Conservation (phyloP, 2,113 vertebrate genomes). For the Onychostoma macrolepis region DNA sequence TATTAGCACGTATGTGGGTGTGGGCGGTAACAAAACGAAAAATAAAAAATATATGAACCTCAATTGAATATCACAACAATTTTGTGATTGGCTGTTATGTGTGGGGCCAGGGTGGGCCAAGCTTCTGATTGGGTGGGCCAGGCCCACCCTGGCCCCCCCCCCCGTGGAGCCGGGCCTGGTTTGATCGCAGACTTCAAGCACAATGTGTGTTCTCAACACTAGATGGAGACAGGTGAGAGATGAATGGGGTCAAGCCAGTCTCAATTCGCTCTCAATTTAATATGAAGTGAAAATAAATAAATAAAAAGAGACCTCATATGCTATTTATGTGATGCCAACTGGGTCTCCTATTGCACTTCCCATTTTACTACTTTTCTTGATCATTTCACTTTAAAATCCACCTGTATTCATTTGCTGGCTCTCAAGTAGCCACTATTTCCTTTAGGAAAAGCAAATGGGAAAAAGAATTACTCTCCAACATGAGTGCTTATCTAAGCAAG, state of each 20-base stretch:
- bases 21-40: too few species aligned
- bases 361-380: background rate
- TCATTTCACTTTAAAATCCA: background rate
- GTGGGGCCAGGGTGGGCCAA: too few species aligned
- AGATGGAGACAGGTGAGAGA: background rate
- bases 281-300: background rate
- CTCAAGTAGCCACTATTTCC: background rate
- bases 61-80: too few species aligned
- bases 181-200: background rate
- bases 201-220: background rate
- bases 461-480: conserved; percentile 4
- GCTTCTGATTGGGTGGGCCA: too few species aligned
- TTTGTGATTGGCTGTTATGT: too few species aligned
- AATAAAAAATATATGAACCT: too few species aligned
- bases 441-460: background rate
- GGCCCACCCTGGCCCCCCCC: too few species aligned
- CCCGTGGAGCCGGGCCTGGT: too few species aligned
- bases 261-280: background rate
- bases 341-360: background rate
- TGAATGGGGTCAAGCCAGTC: background rate
- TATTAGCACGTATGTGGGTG: too few species aligned
- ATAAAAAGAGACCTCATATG: background rate
- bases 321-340: background rate
- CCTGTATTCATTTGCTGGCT: background rate
- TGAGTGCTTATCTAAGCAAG: conserved; percentile 3